These are phyloP conservation scores for Anolis apletophallus DNA, from an alignment of 2,797 vertebrate species.

Conservation along the genomic window DNA sequence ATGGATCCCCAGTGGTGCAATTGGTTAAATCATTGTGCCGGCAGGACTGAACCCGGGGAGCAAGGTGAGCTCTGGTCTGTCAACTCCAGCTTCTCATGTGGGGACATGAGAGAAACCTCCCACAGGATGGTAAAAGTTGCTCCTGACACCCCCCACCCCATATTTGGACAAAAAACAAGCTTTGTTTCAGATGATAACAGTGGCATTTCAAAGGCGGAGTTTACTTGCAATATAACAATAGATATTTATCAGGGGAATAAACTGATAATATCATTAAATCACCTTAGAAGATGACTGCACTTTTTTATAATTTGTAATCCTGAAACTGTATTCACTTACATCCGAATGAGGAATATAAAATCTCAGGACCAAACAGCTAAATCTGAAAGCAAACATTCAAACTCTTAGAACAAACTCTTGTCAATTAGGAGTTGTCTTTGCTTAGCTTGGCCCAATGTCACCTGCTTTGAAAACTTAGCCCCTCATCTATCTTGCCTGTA, in stretches of 20 bases:
- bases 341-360: conserved; percentile 65
- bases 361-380: conserved; percentile 74
- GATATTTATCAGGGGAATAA: conserved; percentile 5
- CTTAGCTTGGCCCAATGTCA: conserved; percentile 52
- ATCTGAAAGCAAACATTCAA: conserved; percentile 74
- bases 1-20: too few relatives aligned
- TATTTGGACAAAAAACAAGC: not conserved
- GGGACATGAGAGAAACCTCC: too few relatives aligned
- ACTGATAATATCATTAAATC: conserved; percentile 3
- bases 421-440: conserved; percentile 67
- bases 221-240: not conserved
- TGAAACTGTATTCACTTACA: conserved; percentile 54
- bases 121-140: too few relatives aligned
- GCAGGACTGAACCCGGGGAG: too few relatives aligned
- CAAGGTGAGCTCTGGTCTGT: too few relatives aligned
- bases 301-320: conserved; percentile 63
- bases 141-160: too few relatives aligned
- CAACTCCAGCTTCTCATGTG: too few relatives aligned
- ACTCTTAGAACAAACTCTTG: conserved; percentile 57
- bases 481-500: conserved; percentile 53
- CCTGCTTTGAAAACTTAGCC: conserved; percentile 55
- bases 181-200: not conserved
- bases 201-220: not conserved
- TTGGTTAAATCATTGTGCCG: too few relatives aligned
- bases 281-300: conserved; percentile 18